Evolutionary conservation across 2,888 invertebrate species (phyloP).

Genomic region (Nasonia oneida): DNA sequence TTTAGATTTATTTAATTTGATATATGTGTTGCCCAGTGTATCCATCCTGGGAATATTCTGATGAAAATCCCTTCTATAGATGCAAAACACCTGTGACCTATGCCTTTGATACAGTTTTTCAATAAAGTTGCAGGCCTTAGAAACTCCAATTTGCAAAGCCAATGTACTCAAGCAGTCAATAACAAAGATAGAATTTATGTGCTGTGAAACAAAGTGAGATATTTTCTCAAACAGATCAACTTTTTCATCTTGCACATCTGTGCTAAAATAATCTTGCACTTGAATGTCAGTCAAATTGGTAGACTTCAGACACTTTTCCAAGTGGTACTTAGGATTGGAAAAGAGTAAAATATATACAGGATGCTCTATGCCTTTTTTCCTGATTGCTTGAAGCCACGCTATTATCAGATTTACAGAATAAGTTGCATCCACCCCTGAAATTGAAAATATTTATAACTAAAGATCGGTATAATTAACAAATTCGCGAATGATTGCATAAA

Average conservation of each 20-base stretch:
- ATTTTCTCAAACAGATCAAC: slow-evolving; percentile 67
- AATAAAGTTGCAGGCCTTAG: slow-evolving; percentile 70
- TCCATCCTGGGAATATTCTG: slow-evolving; percentile 71
- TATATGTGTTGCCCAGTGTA: slow-evolving; percentile 73
- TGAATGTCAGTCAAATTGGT: slow-evolving; percentile 65
- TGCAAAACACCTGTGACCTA: slow-evolving; percentile 70
- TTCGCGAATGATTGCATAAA: background rate
- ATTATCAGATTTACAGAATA: slow-evolving; percentile 70
- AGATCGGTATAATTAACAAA: background rate
- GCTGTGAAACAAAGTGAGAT: slow-evolving; percentile 63
- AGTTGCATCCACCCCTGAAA: slow-evolving; percentile 69
- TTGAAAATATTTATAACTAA: background rate
- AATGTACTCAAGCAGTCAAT: slow-evolving; percentile 74
- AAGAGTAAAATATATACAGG: slow-evolving; percentile 70
- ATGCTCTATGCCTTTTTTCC: slow-evolving; percentile 64
- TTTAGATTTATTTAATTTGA: slow-evolving; percentile 67
- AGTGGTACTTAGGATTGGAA: slow-evolving; percentile 67
- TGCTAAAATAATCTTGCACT: slow-evolving; percentile 72
- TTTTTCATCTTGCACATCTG: slow-evolving; percentile 63
- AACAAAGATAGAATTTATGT: slow-evolving; percentile 68
- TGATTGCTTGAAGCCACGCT: slow-evolving; percentile 72
- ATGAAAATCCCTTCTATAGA: slow-evolving; percentile 71
- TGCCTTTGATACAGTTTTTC: slow-evolving; percentile 70
- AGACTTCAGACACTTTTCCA: slow-evolving; percentile 64
- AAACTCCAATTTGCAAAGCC: slow-evolving; percentile 69